Conservation (phyloP, 2,113 vertebrate species). For the Pionites leucogaster region DNA sequence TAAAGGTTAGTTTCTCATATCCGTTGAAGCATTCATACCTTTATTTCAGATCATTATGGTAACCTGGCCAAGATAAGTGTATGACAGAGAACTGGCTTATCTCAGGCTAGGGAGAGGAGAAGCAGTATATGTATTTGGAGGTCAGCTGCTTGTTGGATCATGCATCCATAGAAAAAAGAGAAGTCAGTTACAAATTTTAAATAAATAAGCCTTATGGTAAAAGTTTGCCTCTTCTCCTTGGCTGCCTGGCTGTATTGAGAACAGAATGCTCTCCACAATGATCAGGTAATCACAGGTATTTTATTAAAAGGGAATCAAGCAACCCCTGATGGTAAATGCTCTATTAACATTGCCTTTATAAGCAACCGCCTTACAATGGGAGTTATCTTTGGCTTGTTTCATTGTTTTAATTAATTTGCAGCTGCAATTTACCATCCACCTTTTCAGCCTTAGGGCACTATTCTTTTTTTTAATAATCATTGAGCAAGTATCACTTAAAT, state of each 20-base stretch:
- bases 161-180: not conserved
- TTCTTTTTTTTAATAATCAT: not conserved
- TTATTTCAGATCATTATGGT: not conserved
- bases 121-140: not conserved
- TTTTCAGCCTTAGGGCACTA: constrained; percentile 12
- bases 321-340: constrained; percentile 8
- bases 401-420: constrained; percentile 62
- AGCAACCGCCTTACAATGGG: constrained; percentile 8
- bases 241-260: not conserved
- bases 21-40: not conserved
- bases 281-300: constrained; percentile 32
- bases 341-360: constrained; percentile 11
- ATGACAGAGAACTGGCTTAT: not conserved
- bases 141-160: not conserved
- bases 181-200: constrained; percentile 21
- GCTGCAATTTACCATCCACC: constrained; percentile 26
- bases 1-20: not conserved
- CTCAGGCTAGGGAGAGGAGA: not conserved
- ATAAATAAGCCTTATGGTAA: constrained; percentile 12
- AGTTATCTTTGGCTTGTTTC: constrained; percentile 34
- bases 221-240: not conserved
- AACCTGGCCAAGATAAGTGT: not conserved
- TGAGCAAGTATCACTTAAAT: constrained; percentile 33
- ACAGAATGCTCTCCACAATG: not conserved
- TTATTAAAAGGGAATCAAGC: constrained; percentile 26